Evolutionary conservation across 2,797 vertebrate species (phyloP).

Genomic region (Lateolabrax maculatus): DNA sequence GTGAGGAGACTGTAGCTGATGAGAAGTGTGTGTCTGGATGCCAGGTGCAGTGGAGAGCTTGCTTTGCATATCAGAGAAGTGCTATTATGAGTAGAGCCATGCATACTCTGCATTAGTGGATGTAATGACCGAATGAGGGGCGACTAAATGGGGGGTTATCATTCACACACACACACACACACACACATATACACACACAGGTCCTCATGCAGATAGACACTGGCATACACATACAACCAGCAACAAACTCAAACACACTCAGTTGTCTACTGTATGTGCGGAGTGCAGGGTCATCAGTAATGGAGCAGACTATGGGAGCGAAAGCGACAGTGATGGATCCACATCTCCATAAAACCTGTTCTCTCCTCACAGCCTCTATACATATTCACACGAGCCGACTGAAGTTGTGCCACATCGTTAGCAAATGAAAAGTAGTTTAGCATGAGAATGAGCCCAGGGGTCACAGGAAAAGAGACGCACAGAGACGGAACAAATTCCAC

Average conservation of each 20-base stretch:
- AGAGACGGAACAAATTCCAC: slow-evolving; percentile 70
- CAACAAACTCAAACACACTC: slow-evolving; percentile 37
- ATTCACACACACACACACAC: slow-evolving; percentile 7
- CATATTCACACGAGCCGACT: slow-evolving; percentile 81
- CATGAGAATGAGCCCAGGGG: slow-evolving; percentile 82
- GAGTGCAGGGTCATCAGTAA: slow-evolving; percentile 71
- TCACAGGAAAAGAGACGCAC: slow-evolving; percentile 61
- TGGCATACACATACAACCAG: slow-evolving; percentile 9
- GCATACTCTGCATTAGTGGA: slow-evolving; percentile 75
- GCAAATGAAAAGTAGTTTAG: slow-evolving; percentile 86
- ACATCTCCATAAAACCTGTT: slow-evolving; percentile 80
- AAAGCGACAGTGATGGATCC: slow-evolving; percentile 61
- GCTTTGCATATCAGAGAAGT: slow-evolving; percentile 87
- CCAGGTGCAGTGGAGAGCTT: slow-evolving; percentile 81
- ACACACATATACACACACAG: slow-evolving; percentile 4
- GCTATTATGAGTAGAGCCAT: slow-evolving; percentile 77
- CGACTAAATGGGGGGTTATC: slow-evolving; percentile 73
- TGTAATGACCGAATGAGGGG: slow-evolving; percentile 81
- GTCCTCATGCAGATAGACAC: slow-evolving; percentile 11
- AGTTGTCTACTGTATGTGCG: slow-evolving; percentile 32
- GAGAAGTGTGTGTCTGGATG: slow-evolving; percentile 75
- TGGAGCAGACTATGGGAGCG: slow-evolving; percentile 55
- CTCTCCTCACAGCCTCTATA: slow-evolving; percentile 62
- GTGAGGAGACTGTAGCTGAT: slow-evolving; percentile 70
- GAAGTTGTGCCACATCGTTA: slow-evolving; percentile 84